Percentiles rank a stretch among this genome's conserved stretches.
Conservation (phyloP, 2,113 vertebrate species). For the Psephotus haematonotus region DNA sequence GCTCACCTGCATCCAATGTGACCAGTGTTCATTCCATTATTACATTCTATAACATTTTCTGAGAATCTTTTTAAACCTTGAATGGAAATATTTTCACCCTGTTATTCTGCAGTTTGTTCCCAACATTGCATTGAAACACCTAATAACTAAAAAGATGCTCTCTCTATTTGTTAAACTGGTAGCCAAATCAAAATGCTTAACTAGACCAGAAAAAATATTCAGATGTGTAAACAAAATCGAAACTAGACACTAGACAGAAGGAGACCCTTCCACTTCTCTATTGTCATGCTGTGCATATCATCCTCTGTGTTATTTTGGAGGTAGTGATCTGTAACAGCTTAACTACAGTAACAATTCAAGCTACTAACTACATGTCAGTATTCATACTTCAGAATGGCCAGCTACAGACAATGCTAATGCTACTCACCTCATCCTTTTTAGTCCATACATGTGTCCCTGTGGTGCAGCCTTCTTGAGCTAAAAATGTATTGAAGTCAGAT, state of each 20-base stretch:
- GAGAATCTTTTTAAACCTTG: background rate
- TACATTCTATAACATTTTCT: background rate
- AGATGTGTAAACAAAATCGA: background rate
- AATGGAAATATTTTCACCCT: background rate
- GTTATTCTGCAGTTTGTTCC: background rate
- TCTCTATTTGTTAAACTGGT: background rate
- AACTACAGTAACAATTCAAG: background rate
- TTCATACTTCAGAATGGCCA: background rate
- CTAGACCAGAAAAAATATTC: background rate
- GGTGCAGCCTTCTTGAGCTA: conserved; percentile 92
- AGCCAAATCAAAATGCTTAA: background rate
- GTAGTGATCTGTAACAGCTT: background rate
- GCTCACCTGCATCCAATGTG: background rate
- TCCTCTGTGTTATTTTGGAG: background rate
- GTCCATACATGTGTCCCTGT: conserved; percentile 88
- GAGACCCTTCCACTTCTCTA: background rate
- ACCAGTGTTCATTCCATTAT: background rate
- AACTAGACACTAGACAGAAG: background rate
- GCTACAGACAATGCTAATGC: background rate
- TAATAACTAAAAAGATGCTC: background rate
- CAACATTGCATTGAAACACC: background rate
- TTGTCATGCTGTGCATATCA: background rate
- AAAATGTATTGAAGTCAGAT: conserved; percentile 93
- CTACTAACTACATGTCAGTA: background rate
- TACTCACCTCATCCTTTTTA: conserved; percentile 88